These are phyloP conservation scores for Chymomyza costata DNA, from an alignment of 1,140 invertebrate genomes.

Conservation along the genomic window DNA sequence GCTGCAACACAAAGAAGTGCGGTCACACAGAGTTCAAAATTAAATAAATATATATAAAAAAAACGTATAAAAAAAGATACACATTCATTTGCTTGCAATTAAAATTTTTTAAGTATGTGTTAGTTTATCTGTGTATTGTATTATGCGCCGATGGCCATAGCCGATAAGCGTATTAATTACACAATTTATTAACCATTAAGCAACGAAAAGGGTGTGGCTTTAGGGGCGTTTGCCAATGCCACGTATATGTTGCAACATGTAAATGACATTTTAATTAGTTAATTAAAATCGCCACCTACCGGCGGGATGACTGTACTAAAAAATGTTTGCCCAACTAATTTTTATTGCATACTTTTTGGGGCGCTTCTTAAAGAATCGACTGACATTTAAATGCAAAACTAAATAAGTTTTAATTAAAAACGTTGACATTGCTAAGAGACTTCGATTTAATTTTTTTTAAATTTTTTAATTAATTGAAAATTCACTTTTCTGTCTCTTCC, in stretches of 20 bases:
- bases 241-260: constrained; percentile 32
- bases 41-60: constrained; percentile 32
- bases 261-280: constrained; percentile 74
- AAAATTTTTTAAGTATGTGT: constrained; percentile 18
- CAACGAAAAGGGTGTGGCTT: neutral
- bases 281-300: constrained; percentile 45
- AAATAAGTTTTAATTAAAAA: too few species aligned
- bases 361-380: too few species aligned
- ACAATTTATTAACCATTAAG: constrained; percentile 37
- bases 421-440: neutral
- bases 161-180: constrained; percentile 23
- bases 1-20: constrained; percentile 1
- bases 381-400: too few species aligned
- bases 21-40: constrained; percentile 6
- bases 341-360: too few species aligned
- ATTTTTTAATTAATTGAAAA: too few species aligned
- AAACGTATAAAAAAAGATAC: constrained; percentile 15
- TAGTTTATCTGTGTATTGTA: neutral
- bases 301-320: too few species aligned
- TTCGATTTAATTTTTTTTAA: neutral
- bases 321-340: too few species aligned
- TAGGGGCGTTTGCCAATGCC: neutral
- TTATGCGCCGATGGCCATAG: too few species aligned
- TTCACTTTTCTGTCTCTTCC: too few species aligned
- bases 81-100: constrained; percentile 51